These are phyloP conservation scores for Notothenia rossii DNA, from an alignment of 2,113 vertebrate genomes.

Conservation along the genomic window DNA sequence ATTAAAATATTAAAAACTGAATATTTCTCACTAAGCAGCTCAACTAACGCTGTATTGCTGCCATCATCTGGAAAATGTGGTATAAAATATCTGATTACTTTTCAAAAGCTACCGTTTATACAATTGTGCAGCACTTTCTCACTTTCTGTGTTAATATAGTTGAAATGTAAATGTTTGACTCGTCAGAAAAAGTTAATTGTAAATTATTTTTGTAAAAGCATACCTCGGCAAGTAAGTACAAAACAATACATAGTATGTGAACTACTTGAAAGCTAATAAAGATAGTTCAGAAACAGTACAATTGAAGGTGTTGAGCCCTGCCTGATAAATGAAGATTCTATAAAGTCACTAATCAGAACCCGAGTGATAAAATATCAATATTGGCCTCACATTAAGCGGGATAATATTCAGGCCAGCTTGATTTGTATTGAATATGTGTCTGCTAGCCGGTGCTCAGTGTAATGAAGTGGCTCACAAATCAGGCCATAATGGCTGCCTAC, in stretches of 20 bases:
- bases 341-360: conserved; percentile 85
- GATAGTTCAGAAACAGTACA: conserved; percentile 84
- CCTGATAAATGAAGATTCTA: conserved; percentile 85
- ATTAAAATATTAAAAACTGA: background rate
- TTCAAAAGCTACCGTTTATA: background rate
- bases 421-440: conserved; percentile 99
- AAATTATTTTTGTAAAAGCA: background rate
- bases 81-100: background rate
- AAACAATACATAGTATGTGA: conserved; percentile 22
- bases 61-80: background rate
- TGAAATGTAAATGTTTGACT: background rate
- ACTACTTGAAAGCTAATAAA: conserved; percentile 78
- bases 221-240: conserved; percentile 21
- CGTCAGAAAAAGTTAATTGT: background rate
- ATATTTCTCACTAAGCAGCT: background rate
- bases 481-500: conserved; percentile 98
- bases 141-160: background rate
- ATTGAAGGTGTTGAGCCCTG: conserved; percentile 81
- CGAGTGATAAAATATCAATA: conserved; percentile 93
- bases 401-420: conserved; percentile 94
- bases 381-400: conserved; percentile 91
- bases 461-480: conserved; percentile 99
- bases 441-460: conserved; percentile 91
- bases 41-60: background rate
- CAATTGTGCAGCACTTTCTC: background rate